phyloP scores from a whole-genome alignment of 2,113 vertebrate genomes.

The Tragulus kanchil region DNA sequence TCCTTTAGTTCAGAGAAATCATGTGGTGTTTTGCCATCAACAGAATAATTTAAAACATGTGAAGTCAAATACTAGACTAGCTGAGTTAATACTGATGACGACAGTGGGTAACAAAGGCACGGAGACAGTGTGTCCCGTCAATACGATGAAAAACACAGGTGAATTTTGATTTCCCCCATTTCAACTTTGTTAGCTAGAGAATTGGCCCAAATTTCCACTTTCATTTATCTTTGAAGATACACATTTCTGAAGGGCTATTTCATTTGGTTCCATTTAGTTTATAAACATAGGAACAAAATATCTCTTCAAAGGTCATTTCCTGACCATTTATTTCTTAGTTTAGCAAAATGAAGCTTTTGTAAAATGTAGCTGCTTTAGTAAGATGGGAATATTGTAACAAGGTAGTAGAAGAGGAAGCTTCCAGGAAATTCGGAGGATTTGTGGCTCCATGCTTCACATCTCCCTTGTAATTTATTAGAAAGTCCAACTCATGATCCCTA shows the following conservation, averaged over 20 bases:
- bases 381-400: slow-evolving; percentile 2
- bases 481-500: no score
- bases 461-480: no score
- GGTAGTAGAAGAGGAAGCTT: background rate
- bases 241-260: background rate
- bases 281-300: background rate
- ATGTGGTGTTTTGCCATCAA: slow-evolving; percentile 35
- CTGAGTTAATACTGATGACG: slow-evolving; percentile 15
- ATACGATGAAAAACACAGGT: background rate
- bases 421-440: background rate
- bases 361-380: background rate
- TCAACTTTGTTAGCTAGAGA: slow-evolving; percentile 27
- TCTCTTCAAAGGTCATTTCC: slow-evolving; percentile 10
- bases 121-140: background rate
- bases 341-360: slow-evolving; percentile 36
- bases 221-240: background rate
- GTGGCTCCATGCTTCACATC: background rate
- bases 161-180: slow-evolving; percentile 30
- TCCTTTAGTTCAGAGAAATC: slow-evolving; percentile 53
- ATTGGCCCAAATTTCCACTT: background rate
- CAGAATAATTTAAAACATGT: slow-evolving; percentile 61
- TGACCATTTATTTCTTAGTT: background rate
- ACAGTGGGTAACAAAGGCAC: background rate
- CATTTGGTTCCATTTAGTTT: background rate
- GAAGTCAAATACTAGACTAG: slow-evolving; percentile 14